Evolutionary conservation across 2,797 vertebrate genomes (phyloP), one percentile per base, ranked within the genome.

Genomic region (Buceros bicornis): DNA sequence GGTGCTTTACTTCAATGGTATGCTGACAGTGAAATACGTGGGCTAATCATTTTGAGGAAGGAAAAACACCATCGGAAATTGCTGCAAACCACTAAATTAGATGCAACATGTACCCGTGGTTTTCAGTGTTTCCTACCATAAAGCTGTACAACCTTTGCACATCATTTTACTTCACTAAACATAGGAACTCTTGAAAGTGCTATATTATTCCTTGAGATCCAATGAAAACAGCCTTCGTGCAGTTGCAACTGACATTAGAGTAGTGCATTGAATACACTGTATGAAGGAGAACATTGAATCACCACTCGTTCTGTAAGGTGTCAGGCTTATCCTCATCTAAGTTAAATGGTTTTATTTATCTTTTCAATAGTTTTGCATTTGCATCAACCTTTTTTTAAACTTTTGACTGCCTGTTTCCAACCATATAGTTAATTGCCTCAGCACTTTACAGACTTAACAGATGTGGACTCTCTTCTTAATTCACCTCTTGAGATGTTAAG

Each of bases 1-100:
- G 8, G 17, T 48, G 31, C 33, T 90, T 82, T 35, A 19, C 40
- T 42, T 91, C 60, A 57, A 1, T 56, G 40, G 5, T 18, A 21
- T 0, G 0, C 14, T 57, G 37, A 45, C 11, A 15, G 22, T 51
- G 45, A 64, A 62, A 67, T 83, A n/a, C 0, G 1, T 3, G 1
- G 16, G n/a, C 10, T 80, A 50, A 33, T 72, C 25, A 15, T n/a
- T 85, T 42, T 2, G 5, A 25, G 28, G 47, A 78, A 91, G 42
- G 37, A 79, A 65, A 78, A 71, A 47, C 3, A 60, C 45, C 20
- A 1, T 17, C 86, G 48, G 60, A 60, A 80, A 25, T 43, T 15
- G 43, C 18, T 13, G 40, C 19, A 37, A 3, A 8, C 8, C 25
- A 20, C 54, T 79, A 58, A 87, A 45, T 60, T 25, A 66, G 33